A percentile compares a stretch with the other conserved stretches of the same genome.
Conservation (phyloP, 2,888 invertebrate species). For the Tiliacea aurago region DNA sequence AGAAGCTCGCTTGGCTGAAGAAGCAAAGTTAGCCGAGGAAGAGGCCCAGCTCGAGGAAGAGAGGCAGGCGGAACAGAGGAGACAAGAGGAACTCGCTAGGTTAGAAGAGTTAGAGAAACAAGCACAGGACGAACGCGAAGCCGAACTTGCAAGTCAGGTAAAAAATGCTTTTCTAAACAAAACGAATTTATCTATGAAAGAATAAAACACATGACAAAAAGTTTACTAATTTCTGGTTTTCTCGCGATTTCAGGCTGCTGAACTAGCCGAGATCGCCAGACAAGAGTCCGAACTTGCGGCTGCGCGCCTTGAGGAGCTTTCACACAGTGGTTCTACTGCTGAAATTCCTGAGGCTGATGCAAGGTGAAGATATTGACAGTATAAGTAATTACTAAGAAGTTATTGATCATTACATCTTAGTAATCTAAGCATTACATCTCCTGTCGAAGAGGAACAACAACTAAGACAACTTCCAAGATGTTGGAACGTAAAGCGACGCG, state of each 20-base stretch:
- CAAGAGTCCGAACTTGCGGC: slow-evolving; percentile 91
- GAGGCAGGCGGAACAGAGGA: slow-evolving; percentile 87
- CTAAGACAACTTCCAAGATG: not conserved
- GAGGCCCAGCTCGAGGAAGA: slow-evolving; percentile 81
- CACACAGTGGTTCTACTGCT: slow-evolving; percentile 82
- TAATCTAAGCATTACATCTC: no score
- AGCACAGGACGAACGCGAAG: slow-evolving; percentile 92
- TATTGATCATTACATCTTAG: not conserved
- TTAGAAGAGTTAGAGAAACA: slow-evolving; percentile 91
- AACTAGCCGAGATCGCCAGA: slow-evolving; percentile 92
- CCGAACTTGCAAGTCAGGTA: slow-evolving; percentile 92
- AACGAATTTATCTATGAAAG: not conserved
- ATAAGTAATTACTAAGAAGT: not conserved
- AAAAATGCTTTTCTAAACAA: not conserved
- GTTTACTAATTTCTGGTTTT: not conserved
- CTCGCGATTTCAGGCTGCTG: slow-evolving; percentile 89
- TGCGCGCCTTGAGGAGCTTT: slow-evolving; percentile 91
- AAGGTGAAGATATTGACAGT: slow-evolving; percentile 70
- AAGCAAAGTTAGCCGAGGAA: slow-evolving; percentile 86
- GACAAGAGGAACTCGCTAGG: slow-evolving; percentile 89
- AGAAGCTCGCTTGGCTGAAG: slow-evolving; percentile 86
- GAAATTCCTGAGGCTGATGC: slow-evolving; percentile 82
- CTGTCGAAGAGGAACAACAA: slow-evolving; percentile 4
- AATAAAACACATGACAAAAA: not conserved
- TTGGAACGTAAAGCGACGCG: not conserved